These are phyloP conservation scores for Sebastes reedi DNA, from an alignment of 2,797 vertebrate species.

Conservation along the genomic window DNA sequence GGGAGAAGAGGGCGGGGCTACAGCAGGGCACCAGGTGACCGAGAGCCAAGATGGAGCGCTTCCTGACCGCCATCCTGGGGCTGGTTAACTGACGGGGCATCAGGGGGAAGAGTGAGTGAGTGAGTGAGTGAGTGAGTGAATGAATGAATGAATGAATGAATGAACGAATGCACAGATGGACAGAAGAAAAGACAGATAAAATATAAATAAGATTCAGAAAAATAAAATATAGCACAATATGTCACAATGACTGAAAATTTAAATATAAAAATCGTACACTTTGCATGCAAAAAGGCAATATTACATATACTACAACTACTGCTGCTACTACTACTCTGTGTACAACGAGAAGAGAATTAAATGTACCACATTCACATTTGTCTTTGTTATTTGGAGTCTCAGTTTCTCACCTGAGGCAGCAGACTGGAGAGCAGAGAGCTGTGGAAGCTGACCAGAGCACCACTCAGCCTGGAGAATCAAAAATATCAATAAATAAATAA, in stretches of 20 bases:
- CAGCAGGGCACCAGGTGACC: slow-evolving; percentile 93
- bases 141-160: too few relatives aligned
- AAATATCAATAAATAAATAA: not conserved
- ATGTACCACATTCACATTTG: not conserved
- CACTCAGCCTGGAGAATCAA: slow-evolving; percentile 84
- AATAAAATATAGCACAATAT: not conserved
- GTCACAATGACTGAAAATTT: not conserved
- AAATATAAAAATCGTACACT: too few relatives aligned
- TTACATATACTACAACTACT: too few relatives aligned
- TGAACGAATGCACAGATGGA: too few relatives aligned
- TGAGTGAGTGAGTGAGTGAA: not conserved
- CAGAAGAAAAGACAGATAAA: too few relatives aligned
- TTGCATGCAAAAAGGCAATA: not conserved
- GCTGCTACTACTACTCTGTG: not conserved
- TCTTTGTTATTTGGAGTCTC: not conserved
- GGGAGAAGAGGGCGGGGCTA: slow-evolving; percentile 87
- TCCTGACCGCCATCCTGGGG: slow-evolving; percentile 92
- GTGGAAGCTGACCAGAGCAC: slow-evolving; percentile 89
- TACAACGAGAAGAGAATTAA: not conserved
- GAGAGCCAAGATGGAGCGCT: slow-evolving; percentile 91
- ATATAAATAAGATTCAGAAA: not conserved
- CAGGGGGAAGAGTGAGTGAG: not conserved
- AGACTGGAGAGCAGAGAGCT: slow-evolving; percentile 91
- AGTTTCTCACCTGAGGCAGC: slow-evolving; percentile 78
- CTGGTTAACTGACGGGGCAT: slow-evolving; percentile 85